Percentiles rank a stretch among this genome's conserved stretches.
These are phyloP conservation scores for Geothlypis trichas DNA, from an alignment of 2,113 vertebrate species.

Conservation along the genomic window DNA sequence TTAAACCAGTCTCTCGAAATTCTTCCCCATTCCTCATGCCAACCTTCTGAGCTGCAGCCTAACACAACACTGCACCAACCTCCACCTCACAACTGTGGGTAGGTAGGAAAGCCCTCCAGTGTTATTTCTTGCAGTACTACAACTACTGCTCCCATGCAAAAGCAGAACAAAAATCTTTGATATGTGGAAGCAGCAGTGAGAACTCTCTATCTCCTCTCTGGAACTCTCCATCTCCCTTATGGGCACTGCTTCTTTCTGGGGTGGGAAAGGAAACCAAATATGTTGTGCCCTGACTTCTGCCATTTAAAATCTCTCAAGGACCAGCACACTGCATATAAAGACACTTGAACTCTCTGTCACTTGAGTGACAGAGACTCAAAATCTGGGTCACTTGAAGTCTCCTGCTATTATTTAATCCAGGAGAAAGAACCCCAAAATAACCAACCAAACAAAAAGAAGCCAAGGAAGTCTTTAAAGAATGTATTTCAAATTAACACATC, in stretches of 20 bases:
- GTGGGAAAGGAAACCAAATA: neutral
- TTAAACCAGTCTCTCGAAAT: neutral
- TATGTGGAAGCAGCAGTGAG: neutral
- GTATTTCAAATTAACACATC: neutral
- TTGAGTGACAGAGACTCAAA: too few relatives aligned
- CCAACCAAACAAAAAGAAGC: neutral
- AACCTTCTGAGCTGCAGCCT: neutral
- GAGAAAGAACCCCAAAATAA: neutral
- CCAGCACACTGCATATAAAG: neutral
- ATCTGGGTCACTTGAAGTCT: neutral
- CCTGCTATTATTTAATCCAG: neutral
- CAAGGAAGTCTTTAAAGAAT: neutral
- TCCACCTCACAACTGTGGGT: neutral
- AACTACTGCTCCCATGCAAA: neutral
- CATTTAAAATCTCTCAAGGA: neutral
- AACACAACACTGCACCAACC: neutral
- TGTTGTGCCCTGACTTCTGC: neutral
- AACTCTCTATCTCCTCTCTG: neutral
- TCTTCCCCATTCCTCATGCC: neutral
- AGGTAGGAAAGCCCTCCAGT: neutral
- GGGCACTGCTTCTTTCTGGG: neutral
- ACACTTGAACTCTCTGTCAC: neutral
- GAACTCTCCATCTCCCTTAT: too few relatives aligned
- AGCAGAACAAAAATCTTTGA: neutral
- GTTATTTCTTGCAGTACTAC: neutral